Conservation (phyloP, 2,113 vertebrate genomes). For the Manacus vitellinus region DNA sequence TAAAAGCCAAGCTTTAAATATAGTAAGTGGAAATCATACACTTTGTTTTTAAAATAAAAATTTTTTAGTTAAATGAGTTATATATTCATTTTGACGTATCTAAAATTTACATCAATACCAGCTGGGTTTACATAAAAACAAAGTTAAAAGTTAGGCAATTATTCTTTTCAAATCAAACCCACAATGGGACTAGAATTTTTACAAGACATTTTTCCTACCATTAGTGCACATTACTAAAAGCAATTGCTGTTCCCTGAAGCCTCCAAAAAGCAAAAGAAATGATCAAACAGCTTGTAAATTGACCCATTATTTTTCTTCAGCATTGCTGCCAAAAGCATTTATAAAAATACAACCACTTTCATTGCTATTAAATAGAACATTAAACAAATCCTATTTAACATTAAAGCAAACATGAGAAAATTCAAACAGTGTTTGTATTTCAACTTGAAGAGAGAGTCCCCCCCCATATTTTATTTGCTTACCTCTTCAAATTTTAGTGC, state of each 20-base stretch:
- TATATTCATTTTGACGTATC: not conserved
- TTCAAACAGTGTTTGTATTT: conserved; percentile 28
- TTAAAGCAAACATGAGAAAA: conserved; percentile 62
- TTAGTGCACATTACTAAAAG: conserved; percentile 54
- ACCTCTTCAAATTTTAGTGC: conserved; percentile 95
- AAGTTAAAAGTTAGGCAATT: conserved; percentile 44
- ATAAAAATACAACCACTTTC: conserved; percentile 52
- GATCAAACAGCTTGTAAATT: conserved; percentile 65
- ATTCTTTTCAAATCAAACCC: conserved; percentile 46
- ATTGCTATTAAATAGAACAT: conserved; percentile 56
- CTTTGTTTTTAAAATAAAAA: not conserved
- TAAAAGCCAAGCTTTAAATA: conserved; percentile 16
- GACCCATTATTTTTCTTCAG: conserved; percentile 59
- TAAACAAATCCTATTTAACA: conserved; percentile 58
- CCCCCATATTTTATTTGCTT: not conserved
- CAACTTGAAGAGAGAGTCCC: not conserved
- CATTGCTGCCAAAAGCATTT: conserved; percentile 46
- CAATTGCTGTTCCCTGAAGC: conserved; percentile 60
- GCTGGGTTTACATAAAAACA: not conserved
- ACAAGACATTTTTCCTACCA: conserved; percentile 44
- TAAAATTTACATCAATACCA: conserved; percentile 6
- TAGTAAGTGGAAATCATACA: not conserved
- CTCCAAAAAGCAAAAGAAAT: conserved; percentile 62
- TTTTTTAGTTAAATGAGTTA: not conserved
- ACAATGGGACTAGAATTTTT: conserved; percentile 58